Base-by-base conservation (phyloP, 2,113 vertebrate genomes). In the Helogale parvula region DNA sequence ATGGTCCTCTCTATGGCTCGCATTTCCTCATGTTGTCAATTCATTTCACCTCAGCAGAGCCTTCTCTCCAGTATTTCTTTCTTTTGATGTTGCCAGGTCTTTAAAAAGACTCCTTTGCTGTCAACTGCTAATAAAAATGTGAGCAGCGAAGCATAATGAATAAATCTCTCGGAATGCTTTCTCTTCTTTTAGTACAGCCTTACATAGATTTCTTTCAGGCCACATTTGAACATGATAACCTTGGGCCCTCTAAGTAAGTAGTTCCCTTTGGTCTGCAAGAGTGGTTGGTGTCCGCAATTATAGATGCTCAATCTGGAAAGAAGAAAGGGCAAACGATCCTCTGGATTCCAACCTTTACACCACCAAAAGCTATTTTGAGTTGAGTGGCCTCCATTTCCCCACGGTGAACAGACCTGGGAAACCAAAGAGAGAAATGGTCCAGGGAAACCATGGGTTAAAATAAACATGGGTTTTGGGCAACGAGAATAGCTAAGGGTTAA, bases 81-180 rank as follows among this genome's bases (percentile, higher is more conserved):
- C 29, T 88, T 93, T 47, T 21, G 14, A 47, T 38, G 76, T 31
- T 89, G 35, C 50, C 72, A 1, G 6, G 54, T 81, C 69, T 91
- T 66, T 86, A 81, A 84, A 76, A 86, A 96, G 89, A 71, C 4
- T 29, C 25, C 60, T 89, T 93, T 82, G 88, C 54, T 97, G 52
- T 33, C 27, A 83, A 23, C 6, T 47, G 65, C 60, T 88, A 82
- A 95, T 95, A 92, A 93, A 97, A 93, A 68, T n/a, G 38, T 86
- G 77, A 87, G 7, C 77, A 31, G 14, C 91, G 35, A 79, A 90
- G 19, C 63, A 27, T 31, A 31, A 13, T 0, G 9, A 54, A 25
- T 38, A 54, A 63, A 77, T 54, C n/a, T 89, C 15, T 33, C 2
- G 1, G 13, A 35, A 50, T 54, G 84, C 33, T 88, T 83, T 86